Evolutionary conservation across 2,888 invertebrate genomes (phyloP).

Genomic region (Gari tellinella): DNA sequence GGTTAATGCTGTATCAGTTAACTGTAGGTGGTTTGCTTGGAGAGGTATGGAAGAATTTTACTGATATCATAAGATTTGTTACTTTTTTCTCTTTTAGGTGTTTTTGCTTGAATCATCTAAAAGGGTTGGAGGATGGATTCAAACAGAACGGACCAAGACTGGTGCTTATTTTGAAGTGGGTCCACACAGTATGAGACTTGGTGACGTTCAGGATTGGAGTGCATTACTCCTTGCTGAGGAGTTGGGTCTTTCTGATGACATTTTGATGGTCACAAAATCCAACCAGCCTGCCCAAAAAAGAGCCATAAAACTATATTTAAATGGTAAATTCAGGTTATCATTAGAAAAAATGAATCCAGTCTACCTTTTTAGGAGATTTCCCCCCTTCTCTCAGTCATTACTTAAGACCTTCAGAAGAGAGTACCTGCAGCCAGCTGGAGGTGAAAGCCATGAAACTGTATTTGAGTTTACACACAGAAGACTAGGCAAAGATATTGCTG

Average conservation of each 20-base stretch:
- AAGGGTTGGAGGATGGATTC: slow-evolving; percentile 95
- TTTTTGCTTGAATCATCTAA: slow-evolving; percentile 90
- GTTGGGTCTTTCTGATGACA: slow-evolving; percentile 76
- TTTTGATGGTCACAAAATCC: slow-evolving; percentile 71
- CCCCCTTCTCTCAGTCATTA: slow-evolving; percentile 92
- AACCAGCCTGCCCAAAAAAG: slow-evolving; percentile 87
- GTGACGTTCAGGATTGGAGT: slow-evolving; percentile 89
- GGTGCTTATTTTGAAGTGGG: slow-evolving; percentile 93
- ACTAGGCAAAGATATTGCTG: slow-evolving; percentile 88
- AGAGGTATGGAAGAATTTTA: no score
- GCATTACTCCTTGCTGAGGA: slow-evolving; percentile 87
- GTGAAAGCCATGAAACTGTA: slow-evolving; percentile 91
- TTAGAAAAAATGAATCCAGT: no score
- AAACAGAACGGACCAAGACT: slow-evolving; percentile 87
- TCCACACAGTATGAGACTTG: slow-evolving; percentile 93
- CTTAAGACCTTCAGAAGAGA: slow-evolving; percentile 88
- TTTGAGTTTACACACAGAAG: slow-evolving; percentile 92
- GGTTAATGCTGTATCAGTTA: no score
- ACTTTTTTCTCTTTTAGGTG: slow-evolving; percentile 70
- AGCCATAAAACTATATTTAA: slow-evolving; percentile 92
- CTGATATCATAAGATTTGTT: no score
- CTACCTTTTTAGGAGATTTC: slow-evolving; percentile 74
- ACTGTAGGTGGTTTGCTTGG: no score
- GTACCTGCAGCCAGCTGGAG: slow-evolving; percentile 85
- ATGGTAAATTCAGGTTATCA: slow-evolving; percentile 88